Percentiles rank a stretch among this genome's conserved stretches.
Conservation (phyloP, 2,113 vertebrate species). For the Serinus canaria region DNA sequence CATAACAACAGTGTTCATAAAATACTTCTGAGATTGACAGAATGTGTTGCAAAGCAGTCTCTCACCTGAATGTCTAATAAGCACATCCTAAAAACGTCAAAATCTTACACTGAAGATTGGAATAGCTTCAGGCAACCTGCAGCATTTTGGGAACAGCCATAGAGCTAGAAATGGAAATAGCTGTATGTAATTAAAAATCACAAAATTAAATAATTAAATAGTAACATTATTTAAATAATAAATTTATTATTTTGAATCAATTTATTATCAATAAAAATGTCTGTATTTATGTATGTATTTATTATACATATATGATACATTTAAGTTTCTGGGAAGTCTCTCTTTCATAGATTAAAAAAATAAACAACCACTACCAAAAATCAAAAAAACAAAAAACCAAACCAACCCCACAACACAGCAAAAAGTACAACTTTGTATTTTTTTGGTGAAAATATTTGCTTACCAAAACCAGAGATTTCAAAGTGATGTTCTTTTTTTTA, state of each 20-base stretch:
- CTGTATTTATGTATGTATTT: not conserved
- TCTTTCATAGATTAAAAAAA: not conserved
- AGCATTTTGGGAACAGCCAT: not conserved
- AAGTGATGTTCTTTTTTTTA: not conserved
- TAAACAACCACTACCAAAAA: not conserved
- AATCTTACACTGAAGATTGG: not conserved
- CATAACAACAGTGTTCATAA: not conserved
- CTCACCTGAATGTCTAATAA: conserved; percentile 19
- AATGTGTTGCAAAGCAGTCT: not conserved
- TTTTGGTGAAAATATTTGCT: not conserved
- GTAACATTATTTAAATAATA: not conserved
- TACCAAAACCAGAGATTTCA: not conserved
- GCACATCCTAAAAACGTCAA: not conserved
- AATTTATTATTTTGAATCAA: not conserved
- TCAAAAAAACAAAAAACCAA: not conserved
- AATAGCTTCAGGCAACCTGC: not conserved
- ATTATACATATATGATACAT: not conserved
- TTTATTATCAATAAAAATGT: not conserved
- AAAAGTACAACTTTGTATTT: not conserved
- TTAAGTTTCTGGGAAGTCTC: not conserved
- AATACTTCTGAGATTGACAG: not conserved
- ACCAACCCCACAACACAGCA: not conserved
- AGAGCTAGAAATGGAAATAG: not conserved
- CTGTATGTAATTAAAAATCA: not conserved
- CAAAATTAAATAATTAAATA: not conserved